Percentiles rank a stretch among this genome's conserved stretches.
Conservation (phyloP, 2,888 invertebrate genomes). For the Limnephilus lunatus region DNA sequence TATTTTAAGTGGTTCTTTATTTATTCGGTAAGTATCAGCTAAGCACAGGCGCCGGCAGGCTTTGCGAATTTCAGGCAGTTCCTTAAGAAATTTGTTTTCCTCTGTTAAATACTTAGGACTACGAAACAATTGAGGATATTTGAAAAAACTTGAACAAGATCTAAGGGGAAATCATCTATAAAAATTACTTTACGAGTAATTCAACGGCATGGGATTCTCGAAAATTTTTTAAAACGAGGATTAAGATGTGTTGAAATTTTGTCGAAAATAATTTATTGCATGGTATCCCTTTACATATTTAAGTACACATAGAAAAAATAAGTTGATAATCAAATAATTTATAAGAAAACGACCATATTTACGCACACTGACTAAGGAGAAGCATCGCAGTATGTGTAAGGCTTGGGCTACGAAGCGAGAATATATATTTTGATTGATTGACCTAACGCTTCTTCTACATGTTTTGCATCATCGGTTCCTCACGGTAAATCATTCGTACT, state of each 20-base stretch:
- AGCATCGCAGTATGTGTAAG: too few species aligned
- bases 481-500: conserved; percentile 51
- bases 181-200: neutral
- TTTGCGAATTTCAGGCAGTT: neutral
- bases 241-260: too few species aligned
- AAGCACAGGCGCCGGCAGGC: neutral
- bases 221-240: too few species aligned
- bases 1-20: neutral
- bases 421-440: too few species aligned
- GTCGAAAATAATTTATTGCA: too few species aligned
- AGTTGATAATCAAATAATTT: too few species aligned
- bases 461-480: conserved; percentile 35
- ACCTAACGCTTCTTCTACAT: neutral
- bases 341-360: too few species aligned
- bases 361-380: too few species aligned
- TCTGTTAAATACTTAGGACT: conserved; percentile 42
- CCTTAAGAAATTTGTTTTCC: conserved; percentile 52
- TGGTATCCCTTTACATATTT: too few species aligned
- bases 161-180: neutral
- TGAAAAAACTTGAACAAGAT: neutral
- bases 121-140: neutral
- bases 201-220: too few species aligned
- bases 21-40: conserved; percentile 2
- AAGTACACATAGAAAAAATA: too few species aligned
- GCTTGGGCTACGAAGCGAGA: too few species aligned